A percentile compares a stretch with the other conserved stretches of the same genome.
These are phyloP conservation scores for Astyanax mexicanus DNA, from an alignment of 2,797 vertebrate genomes.

Conservation along the genomic window DNA sequence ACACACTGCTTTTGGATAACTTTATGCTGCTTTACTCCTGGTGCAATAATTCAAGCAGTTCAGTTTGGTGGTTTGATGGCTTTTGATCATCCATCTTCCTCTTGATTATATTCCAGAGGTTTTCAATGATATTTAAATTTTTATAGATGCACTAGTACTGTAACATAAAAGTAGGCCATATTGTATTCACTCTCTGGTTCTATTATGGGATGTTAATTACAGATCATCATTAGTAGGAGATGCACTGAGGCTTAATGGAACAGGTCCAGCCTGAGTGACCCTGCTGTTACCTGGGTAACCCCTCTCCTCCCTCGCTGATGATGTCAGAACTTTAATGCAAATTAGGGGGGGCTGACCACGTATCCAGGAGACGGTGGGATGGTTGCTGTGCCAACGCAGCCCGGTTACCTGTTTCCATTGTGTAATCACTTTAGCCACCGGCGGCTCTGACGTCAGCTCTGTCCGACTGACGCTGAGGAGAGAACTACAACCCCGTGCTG, in stretches of 20 bases:
- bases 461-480: not conserved
- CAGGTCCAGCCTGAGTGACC: constrained; percentile 67
- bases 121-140: no score
- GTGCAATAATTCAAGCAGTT: no score
- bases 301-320: constrained; percentile 40
- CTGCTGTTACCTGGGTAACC: constrained; percentile 75
- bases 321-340: constrained; percentile 62
- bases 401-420: constrained; percentile 39
- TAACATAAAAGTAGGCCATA: no score
- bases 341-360: constrained; percentile 58
- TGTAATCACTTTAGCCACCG: not conserved
- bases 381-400: constrained; percentile 49
- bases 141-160: no score
- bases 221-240: constrained; percentile 39
- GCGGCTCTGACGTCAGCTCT: constrained; percentile 5
- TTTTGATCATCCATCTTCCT: no score
- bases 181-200: no score
- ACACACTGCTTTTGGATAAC: no score
- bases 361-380: constrained; percentile 65
- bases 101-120: no score
- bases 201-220: not conserved
- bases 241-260: constrained; percentile 63
- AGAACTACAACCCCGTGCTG: not conserved
- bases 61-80: no score
- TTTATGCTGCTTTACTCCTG: no score